A percentile compares a stretch with the other conserved stretches of the same genome.
phyloP scores from a whole-genome alignment of 2,797 vertebrate species.

The Synanceia verrucosa region DNA sequence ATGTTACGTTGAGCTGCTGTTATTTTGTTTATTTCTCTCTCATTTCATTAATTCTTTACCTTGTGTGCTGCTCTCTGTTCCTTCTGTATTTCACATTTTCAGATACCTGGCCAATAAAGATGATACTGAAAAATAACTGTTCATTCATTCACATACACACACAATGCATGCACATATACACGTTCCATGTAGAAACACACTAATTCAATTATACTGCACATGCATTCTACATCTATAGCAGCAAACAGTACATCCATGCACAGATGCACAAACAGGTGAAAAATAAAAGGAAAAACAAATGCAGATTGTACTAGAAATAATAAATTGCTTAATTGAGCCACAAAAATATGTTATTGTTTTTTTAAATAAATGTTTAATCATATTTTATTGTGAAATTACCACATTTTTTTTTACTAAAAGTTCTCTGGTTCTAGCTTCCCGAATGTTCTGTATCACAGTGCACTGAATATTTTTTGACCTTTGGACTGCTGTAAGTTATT shows the following conservation, averaged over 20 bases:
- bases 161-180: background rate
- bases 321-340: background rate
- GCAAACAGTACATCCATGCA: background rate
- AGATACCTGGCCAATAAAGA: too few relatives aligned
- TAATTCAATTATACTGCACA: too few relatives aligned
- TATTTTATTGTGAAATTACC: too few relatives aligned
- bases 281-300: background rate
- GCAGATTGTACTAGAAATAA: background rate
- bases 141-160: background rate
- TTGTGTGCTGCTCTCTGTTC: too few relatives aligned
- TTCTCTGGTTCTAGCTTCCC: background rate
- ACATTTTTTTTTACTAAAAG: background rate
- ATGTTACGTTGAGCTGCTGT: too few relatives aligned
- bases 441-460: background rate
- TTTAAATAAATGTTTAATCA: background rate
- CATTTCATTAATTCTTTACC: too few relatives aligned
- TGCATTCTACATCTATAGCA: background rate
- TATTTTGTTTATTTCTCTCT: too few relatives aligned
- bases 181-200: background rate
- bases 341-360: background rate
- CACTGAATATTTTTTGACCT: background rate
- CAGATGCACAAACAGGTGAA: background rate
- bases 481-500: too few relatives aligned
- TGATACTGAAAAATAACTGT: constrained; percentile 10
- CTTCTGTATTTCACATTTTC: too few relatives aligned